Base-by-base conservation (phyloP, 2,797 vertebrate genomes). In the Epinephelus coioides region DNA sequence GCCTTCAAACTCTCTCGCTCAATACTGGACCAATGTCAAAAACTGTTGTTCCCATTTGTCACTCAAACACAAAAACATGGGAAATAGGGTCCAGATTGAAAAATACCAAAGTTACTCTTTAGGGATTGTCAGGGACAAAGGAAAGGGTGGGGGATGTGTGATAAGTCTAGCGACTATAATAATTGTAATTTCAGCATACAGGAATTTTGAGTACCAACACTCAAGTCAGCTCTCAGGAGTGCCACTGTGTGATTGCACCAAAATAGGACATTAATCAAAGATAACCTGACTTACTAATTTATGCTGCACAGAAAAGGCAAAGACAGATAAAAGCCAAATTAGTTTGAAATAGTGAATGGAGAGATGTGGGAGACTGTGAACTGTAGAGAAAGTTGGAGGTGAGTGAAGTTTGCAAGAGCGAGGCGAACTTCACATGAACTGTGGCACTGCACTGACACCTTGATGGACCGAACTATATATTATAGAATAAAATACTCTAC, bases 71-170 rank as follows among this genome's bases (percentile, higher is more conserved):
- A 30, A 30, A 30, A 30, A 6, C 27, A 30, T 30, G 27, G 27
- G 5, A 30, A 30, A 30, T 30, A 30, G 5, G 27, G 27, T 30
- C 27, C 27, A 30, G 27, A 30, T 6, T 30, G 27, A 30, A 6
- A 30, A 30, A 30, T 30, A 30, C 27, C 27, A 30, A 6, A 30
- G 27, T 30, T 30, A 30, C 27, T 30, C 27, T 30, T 6, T 1
- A 69, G 77, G 27, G 78, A 88, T 88, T 79, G 74, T 88, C 75
- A 61, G 72, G 76, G 76, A 69, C 61, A 46, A 78, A 69, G 11
- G 47, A 71, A 40, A 30, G 69, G 68, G 30, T 19, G 47, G 53
- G 34, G 50, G 50, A 43, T 61, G 69, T 30, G 27, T 49, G 27
- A 78, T 55, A 54, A 25, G 21, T 76, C 73, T 76, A 86, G 78